Base-by-base conservation (phyloP, 2,113 vertebrate species). In the Platichthys stellatus region DNA sequence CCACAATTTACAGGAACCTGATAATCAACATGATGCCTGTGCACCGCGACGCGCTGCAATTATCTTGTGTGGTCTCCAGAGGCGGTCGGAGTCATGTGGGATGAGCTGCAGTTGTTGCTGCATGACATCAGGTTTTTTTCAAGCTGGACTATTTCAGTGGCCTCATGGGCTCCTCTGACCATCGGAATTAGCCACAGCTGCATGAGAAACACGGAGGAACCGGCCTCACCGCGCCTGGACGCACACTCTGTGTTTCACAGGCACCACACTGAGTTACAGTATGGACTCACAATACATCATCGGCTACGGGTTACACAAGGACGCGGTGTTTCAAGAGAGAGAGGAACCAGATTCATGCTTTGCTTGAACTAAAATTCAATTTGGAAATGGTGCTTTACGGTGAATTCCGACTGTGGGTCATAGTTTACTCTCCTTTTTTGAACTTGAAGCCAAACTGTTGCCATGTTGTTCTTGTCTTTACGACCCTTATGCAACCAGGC, bases 31-130 rank as follows among this genome's bases (percentile, higher is more conserved):
- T 63, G 74, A 88, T 65, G 76, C 68, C 65, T 51, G 56, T 38
- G 8, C 18, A 35, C 61, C 49, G 47, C 49, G 28, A 75, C 72
- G 72, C 35, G 49, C 88, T 82, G 86, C 84, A 90, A 90, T 87
- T 91, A 90, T 11, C 60, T 56, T 73, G 86, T 85, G 90, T 89
- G 90, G 85, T 84, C 86, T 87, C 72, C 57, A 78, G 70, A 68
- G 84, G 82, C 13, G 74, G 68, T 71, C 72, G 61, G 62, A 61
- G 63, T 79, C 21, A 9, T 64, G 85, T 77, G 66, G 75, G 86
- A 82, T 70, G 85, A 87, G 69, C 74, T 75, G 66, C 73, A 18
- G 88, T 84, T 72, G 74, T 66, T 82, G 78, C 76, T 57, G 75
- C 69, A 86, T 90, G 88, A 89, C 83, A 89, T 89, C 85, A 88